These are phyloP conservation scores for Regulus satrapa DNA, from an alignment of 2,113 vertebrate genomes.

Conservation along the genomic window DNA sequence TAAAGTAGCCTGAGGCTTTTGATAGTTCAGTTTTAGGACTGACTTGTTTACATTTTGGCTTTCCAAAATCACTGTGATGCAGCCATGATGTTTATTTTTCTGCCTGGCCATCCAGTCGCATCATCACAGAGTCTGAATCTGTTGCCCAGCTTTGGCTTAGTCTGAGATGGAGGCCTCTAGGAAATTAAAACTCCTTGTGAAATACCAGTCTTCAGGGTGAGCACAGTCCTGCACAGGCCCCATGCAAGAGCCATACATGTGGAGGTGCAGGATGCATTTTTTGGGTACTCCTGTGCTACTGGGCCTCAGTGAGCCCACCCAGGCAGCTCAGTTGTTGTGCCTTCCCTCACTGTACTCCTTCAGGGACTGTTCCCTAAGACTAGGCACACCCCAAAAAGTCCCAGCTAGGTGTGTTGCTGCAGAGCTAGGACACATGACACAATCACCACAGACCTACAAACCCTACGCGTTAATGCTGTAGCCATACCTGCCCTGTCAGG, in stretches of 20 bases:
- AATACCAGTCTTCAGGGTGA: not conserved
- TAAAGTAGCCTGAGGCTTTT: not conserved
- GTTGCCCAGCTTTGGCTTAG: not conserved
- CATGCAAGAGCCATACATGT: accelerated
- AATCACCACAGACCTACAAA: not conserved
- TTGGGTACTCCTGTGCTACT: not conserved
- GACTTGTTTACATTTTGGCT: not conserved
- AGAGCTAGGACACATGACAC: accelerated
- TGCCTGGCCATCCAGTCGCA: accelerated
- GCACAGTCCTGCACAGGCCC: not conserved
- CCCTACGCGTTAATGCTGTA: not conserved
- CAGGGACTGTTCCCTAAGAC: not conserved
- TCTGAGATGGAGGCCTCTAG: not conserved
- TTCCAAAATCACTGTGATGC: not conserved
- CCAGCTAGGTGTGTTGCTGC: not conserved
- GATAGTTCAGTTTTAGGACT: not conserved
- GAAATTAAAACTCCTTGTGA: not conserved
- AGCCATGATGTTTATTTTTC: accelerated
- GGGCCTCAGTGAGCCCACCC: not conserved
- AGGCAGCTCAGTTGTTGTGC: not conserved
- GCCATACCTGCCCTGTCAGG: not conserved
- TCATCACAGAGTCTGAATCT: not conserved
- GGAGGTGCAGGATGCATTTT: not conserved
- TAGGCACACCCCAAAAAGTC: not conserved
- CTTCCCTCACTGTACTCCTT: not conserved